Evolutionary conservation across 2,888 invertebrate genomes (phyloP).

Genomic region (Galeopsomyia nigrocyanea): DNA sequence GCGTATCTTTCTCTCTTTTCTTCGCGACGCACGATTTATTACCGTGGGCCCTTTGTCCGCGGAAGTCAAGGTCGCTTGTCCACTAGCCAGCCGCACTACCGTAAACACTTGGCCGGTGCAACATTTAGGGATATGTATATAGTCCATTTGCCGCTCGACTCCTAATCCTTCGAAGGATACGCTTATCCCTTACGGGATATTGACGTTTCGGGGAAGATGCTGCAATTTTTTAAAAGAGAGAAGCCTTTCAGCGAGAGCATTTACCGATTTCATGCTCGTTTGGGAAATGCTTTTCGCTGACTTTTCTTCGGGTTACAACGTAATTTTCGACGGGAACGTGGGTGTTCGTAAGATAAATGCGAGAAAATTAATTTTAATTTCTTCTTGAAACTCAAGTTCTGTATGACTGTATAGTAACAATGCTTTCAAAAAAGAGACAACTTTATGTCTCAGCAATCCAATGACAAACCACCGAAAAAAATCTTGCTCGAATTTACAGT

Average conservation of each 20-base stretch:
- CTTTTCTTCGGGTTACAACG: too few relatives aligned
- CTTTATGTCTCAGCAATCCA: too few relatives aligned
- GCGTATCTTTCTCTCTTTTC: too few relatives aligned
- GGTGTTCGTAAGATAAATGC: not conserved
- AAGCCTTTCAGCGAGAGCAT: not conserved
- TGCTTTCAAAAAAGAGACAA: not conserved
- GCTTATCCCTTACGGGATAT: not conserved
- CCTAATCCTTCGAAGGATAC: slow-evolving; percentile 5
- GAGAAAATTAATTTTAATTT: not conserved
- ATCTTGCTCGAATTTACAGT: not conserved
- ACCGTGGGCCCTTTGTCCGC: slow-evolving; percentile 60
- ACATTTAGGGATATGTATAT: not conserved
- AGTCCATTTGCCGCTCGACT: too few relatives aligned
- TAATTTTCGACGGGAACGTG: too few relatives aligned
- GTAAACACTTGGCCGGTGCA: slow-evolving; percentile 57
- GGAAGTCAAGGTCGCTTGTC: slow-evolving; percentile 62
- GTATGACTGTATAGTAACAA: too few relatives aligned
- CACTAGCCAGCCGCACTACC: slow-evolving; percentile 59
- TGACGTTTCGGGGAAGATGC: slow-evolving; percentile 9
- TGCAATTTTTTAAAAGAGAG: slow-evolving; percentile 14
- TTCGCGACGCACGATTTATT: slow-evolving; percentile 57
- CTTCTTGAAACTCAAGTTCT: slow-evolving; percentile 24
- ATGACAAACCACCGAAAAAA: not conserved
- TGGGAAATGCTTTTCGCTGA: not conserved
- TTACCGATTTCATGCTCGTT: not conserved